Evolutionary conservation across 2,113 vertebrate genomes (phyloP).

Genomic region (Connochaetes taurinus): DNA sequence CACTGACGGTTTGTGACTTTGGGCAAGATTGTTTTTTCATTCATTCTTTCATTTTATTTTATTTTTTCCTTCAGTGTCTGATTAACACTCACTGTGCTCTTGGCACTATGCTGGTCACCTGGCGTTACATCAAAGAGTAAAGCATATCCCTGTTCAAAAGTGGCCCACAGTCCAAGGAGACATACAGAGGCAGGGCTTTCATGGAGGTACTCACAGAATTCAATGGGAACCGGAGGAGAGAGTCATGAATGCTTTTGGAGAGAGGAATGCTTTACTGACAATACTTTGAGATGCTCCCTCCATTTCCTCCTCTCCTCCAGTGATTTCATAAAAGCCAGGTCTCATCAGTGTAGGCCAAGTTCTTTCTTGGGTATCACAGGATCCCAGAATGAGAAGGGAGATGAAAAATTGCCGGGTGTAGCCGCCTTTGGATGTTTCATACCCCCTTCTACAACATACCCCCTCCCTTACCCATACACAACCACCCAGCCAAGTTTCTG

Average conservation of each 20-base stretch:
- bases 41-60: neutral
- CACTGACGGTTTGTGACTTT: neutral
- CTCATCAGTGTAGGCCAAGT: neutral
- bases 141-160: neutral
- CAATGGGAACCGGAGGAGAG: rapidly evolving
- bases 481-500: neutral
- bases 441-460: neutral
- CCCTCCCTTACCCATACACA: neutral
- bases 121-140: neutral
- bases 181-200: neutral
- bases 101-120: neutral
- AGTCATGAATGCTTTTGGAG: neutral
- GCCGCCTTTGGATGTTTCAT: too few relatives aligned
- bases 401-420: neutral
- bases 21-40: neutral
- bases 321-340: neutral
- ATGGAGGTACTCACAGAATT: neutral
- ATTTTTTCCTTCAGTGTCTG: neutral
- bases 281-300: neutral
- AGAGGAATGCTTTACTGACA: neutral
- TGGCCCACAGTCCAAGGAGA: neutral
- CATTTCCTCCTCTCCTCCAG: neutral
- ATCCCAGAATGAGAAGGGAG: neutral
- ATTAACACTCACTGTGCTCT: neutral
- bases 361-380: neutral